A percentile compares a stretch with the other conserved stretches of the same genome.
These are phyloP conservation scores for Muscina levida DNA, from an alignment of 2,888 invertebrate genomes.

Conservation along the genomic window DNA sequence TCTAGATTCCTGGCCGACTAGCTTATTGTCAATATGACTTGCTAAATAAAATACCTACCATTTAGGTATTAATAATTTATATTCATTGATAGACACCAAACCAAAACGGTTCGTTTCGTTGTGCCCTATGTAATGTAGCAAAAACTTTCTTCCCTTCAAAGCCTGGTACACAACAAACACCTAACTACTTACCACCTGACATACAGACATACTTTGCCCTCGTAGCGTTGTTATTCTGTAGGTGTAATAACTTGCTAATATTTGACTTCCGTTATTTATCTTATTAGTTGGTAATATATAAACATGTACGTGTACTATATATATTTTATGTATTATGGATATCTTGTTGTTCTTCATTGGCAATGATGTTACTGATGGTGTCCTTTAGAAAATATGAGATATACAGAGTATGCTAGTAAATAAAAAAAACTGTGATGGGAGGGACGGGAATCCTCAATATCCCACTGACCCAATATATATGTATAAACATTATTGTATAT, in stretches of 20 bases:
- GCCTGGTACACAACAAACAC: neutral
- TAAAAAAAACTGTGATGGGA: too few relatives aligned
- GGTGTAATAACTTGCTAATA: constrained; percentile 65
- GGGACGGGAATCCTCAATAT: constrained; percentile 57
- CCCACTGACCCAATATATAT: constrained; percentile 63
- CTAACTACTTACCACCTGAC: neutral
- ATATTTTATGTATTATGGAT: neutral
- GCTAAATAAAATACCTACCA: neutral
- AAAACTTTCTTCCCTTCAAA: neutral
- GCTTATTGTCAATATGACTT: neutral
- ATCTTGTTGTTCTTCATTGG: neutral
- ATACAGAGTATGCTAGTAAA: too few relatives aligned
- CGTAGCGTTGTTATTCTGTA: constrained; percentile 2
- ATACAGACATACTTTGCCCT: neutral
- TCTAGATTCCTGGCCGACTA: neutral
- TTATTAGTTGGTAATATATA: constrained; percentile 44
- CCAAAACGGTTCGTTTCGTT: too few relatives aligned
- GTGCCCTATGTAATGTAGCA: neutral
- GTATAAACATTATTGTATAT: too few relatives aligned
- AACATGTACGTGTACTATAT: constrained; percentile 26
- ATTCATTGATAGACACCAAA: constrained; percentile 50
- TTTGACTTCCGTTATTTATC: constrained; percentile 63
- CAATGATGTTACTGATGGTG: constrained; percentile 1
- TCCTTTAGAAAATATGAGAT: neutral
- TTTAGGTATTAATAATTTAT: constrained; percentile 58